These are phyloP conservation scores for Sinocyclocheilus grahami DNA, from an alignment of 2,113 vertebrate species.

Conservation along the genomic window DNA sequence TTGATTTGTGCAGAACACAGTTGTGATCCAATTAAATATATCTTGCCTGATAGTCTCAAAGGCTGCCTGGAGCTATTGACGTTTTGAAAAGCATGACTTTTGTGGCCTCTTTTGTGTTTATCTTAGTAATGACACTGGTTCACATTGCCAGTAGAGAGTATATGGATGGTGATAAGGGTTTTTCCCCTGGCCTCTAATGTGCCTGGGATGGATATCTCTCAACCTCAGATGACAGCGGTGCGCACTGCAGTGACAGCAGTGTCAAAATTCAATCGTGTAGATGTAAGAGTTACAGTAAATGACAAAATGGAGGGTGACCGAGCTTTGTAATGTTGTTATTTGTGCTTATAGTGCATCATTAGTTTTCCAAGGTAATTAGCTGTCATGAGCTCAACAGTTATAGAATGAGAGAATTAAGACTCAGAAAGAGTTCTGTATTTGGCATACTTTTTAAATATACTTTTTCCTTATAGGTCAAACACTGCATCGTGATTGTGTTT, in stretches of 20 bases:
- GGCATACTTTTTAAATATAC: neutral
- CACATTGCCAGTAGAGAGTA: constrained; percentile 12
- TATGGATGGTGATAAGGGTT: constrained; percentile 39
- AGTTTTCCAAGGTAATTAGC: neutral
- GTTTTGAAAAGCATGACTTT: constrained; percentile 2
- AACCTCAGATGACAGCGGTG: constrained; percentile 15
- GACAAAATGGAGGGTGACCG: neutral
- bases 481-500: constrained; percentile 12
- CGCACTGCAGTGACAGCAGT: neutral
- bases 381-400: neutral
- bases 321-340: neutral
- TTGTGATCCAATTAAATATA: constrained; percentile 28
- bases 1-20: neutral
- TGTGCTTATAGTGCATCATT: neutral
- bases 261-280: neutral
- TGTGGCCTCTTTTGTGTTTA: constrained; percentile 20
- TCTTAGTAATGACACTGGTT: constrained; percentile 5
- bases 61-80: neutral
- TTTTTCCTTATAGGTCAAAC: neutral
- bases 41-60: constrained; percentile 17
- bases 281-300: constrained; percentile 4
- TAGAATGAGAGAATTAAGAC: neutral
- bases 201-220: constrained; percentile 24
- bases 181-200: constrained; percentile 26
- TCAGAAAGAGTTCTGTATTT: neutral